Evolutionary conservation across 1,140 invertebrate genomes (phyloP).

Genomic region (Zeugodacus cucurbitae): DNA sequence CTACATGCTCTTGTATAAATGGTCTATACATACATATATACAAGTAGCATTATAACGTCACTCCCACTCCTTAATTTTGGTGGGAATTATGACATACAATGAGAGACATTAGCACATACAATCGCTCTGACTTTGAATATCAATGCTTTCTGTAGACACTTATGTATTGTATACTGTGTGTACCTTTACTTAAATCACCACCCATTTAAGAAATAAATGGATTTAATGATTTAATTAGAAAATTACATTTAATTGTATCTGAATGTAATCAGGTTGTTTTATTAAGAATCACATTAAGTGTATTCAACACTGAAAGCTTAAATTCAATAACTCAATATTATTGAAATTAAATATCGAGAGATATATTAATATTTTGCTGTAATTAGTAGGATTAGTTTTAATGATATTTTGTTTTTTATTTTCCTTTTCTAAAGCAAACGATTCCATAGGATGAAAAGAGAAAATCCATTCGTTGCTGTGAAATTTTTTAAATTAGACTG

Average conservation of each 20-base stretch:
- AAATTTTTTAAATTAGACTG: no score
- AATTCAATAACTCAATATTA: neutral
- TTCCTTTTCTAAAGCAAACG: no score
- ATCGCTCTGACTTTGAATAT: no score
- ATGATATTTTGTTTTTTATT: no score
- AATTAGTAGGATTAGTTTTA: no score
- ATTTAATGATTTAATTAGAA: conserved; percentile 39
- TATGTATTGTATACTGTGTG: neutral
- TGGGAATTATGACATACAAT: neutral
- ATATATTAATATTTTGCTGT: no score
- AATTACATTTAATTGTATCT: conserved; percentile 16
- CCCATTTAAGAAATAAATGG: neutral
- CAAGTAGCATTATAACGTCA: neutral
- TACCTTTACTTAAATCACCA: neutral
- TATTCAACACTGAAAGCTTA: neutral
- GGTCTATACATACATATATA: neutral
- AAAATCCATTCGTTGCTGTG: no score
- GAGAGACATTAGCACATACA: no score
- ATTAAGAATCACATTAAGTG: neutral
- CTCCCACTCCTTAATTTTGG: neutral
- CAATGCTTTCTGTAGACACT: neutral
- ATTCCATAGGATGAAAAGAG: no score
- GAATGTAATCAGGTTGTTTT: neutral
- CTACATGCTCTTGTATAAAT: neutral
- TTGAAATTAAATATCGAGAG: no score